These are phyloP conservation scores for Drosophila buzzatii DNA, from an alignment of 2,888 invertebrate species.

Conservation along the genomic window DNA sequence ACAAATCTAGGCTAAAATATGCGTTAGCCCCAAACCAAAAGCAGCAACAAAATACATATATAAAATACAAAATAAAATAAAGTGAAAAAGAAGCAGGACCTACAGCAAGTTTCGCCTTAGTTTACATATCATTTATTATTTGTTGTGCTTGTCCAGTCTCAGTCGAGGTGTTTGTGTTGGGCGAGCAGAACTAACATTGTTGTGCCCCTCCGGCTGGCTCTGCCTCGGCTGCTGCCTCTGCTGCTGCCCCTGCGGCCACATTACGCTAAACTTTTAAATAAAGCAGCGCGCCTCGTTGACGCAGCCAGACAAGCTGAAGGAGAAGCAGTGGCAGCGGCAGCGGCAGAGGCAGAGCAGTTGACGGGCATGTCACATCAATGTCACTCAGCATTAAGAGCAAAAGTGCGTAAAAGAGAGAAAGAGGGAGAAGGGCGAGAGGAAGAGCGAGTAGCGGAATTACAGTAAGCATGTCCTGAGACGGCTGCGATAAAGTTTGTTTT, in stretches of 20 bases:
- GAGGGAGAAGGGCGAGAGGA: background rate
- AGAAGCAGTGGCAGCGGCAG: background rate
- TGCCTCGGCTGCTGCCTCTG: background rate
- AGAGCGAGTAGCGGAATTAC: constrained; percentile 18
- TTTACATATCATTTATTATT: constrained; percentile 79
- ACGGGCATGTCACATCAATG: constrained; percentile 81
- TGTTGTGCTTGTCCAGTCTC: constrained; percentile 54
- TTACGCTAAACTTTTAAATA: constrained; percentile 74
- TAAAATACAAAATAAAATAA: too few relatives aligned
- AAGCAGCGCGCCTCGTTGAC: constrained; percentile 54
- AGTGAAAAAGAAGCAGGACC: constrained; percentile 20
- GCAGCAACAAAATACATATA: background rate
- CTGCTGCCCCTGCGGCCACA: constrained; percentile 52
- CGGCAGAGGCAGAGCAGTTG: constrained; percentile 45
- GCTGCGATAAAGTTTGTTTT: constrained; percentile 68
- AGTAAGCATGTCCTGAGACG: constrained; percentile 65
- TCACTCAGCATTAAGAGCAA: constrained; percentile 79
- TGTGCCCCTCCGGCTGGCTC: constrained; percentile 35
- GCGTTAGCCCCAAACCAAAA: constrained; percentile 22
- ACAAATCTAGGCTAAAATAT: constrained; percentile 45
- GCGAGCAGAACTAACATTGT: constrained; percentile 58
- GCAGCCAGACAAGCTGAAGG: constrained; percentile 18
- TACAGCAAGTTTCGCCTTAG: constrained; percentile 69
- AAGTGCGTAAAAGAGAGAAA: constrained; percentile 22
- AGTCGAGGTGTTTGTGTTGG: constrained; percentile 49